Evolutionary conservation across 2,888 invertebrate genomes (phyloP).

Genomic region (Apotomis turbidana): DNA sequence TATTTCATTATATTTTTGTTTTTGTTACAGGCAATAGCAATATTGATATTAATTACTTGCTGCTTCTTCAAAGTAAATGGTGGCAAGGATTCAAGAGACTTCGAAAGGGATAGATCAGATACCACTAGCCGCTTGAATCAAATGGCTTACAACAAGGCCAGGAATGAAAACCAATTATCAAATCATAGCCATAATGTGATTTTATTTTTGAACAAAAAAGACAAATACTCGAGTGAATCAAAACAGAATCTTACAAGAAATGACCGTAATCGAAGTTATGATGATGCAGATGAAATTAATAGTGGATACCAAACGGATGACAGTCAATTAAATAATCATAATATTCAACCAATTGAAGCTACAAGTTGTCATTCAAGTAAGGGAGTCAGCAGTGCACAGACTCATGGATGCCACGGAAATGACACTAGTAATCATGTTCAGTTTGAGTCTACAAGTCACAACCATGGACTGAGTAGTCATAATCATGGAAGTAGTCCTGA

Average conservation of each 20-base stretch:
- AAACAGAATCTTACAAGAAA: neutral
- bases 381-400: neutral
- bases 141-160: slow-evolving; percentile 9
- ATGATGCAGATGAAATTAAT: neutral
- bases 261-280: neutral
- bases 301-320: neutral
- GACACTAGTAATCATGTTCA: too few relatives aligned
- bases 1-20: neutral
- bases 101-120: neutral
- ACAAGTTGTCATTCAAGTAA: neutral
- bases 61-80: slow-evolving; percentile 11
- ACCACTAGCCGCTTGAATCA: neutral
- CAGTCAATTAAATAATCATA: neutral
- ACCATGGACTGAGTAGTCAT: neutral
- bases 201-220: slow-evolving; percentile 11
- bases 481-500: neutral
- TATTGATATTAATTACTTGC: slow-evolving; percentile 14
- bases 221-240: slow-evolving; percentile 1
- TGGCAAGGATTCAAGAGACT: neutral
- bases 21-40: slow-evolving; percentile 21
- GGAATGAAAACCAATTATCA: neutral
- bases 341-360: neutral
- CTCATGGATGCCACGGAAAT: neutral
- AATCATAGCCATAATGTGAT: neutral
- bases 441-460: neutral